Base-by-base conservation (phyloP, 1,140 invertebrate species). In the Neodiprion pinetum region DNA sequence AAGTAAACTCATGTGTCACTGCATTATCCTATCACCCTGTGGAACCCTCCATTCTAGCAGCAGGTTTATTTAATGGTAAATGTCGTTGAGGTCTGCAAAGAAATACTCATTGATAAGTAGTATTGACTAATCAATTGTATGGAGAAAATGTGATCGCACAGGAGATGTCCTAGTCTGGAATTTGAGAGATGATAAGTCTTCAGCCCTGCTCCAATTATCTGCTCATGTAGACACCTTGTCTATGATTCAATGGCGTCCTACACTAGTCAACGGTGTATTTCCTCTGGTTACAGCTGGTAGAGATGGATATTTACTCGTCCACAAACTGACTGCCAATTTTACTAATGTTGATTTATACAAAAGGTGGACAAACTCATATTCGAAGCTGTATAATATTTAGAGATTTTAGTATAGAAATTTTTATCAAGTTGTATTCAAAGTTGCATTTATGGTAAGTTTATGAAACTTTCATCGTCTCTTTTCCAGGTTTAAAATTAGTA, bases 131-230 rank as follows among this genome's bases (percentile, higher is more conserved):
- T 40, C 28, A 40, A 40, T 40, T 40, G 28, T 40, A 40, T 40
- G 28, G 28, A 1, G 28, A 40, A 40, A 40, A 40, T 40, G 28
- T 40, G 5, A 40, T 21, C 14, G 71, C 40, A 11, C 67, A 88
- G 87, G 87, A 67, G 88, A 89, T 76, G 83, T 89, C 70, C 72
- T 88, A 9, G 77, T 89, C 7, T 89, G 88, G 88, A 88, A 89
- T 81, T 80, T 88, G 9, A 84, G 84, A 72, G 82, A 85, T 53
- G 85, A 89, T 40, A 82, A 77, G 66, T 81, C 76, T 17, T 65
- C 85, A 4, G 81, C 81, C 7, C 82, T 86, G 11, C 75, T 81
- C 9, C 76, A 80, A 72, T 76, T 88, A 69, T 87, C 80, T 40
- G 82, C 83, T 9, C 86, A 89, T 65, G 82, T 79, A 14, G 87